phyloP scores from a whole-genome alignment of 2,888 invertebrate genomes.

The Chymomyza procnemis region DNA sequence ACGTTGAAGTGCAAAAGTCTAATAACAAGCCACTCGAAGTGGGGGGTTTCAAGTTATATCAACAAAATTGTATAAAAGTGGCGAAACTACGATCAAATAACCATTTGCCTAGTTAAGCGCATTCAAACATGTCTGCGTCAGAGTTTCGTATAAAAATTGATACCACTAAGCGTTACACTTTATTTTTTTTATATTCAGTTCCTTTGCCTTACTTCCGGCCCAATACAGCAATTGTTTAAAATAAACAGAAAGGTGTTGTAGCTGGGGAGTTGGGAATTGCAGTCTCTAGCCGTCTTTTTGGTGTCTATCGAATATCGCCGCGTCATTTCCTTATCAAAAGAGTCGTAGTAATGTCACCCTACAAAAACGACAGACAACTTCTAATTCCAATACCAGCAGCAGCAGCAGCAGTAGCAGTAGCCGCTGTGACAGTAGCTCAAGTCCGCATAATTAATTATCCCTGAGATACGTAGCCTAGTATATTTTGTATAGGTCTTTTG shows the following conservation, averaged over 20 bases:
- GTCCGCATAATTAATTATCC: slow-evolving; percentile 62
- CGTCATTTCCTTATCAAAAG: slow-evolving; percentile 64
- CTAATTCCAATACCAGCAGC: neutral
- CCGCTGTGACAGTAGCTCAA: neutral
- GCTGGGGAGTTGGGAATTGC: neutral
- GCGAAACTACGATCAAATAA: neutral
- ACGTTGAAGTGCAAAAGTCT: too few relatives aligned
- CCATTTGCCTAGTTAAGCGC: neutral
- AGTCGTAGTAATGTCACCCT: slow-evolving; percentile 50
- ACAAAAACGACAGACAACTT: slow-evolving; percentile 8
- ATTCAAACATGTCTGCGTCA: neutral
- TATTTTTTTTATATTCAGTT: neutral
- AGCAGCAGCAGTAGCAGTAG: neutral
- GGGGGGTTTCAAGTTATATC: too few relatives aligned
- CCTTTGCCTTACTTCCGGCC: neutral
- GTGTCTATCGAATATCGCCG: slow-evolving; percentile 39
- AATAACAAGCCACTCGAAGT: too few relatives aligned
- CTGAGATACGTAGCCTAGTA: slow-evolving; percentile 10
- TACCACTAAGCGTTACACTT: neutral
- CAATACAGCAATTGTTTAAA: too few relatives aligned
- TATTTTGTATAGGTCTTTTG: slow-evolving; percentile 9
- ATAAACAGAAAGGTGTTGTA: neutral
- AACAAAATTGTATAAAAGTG: neutral
- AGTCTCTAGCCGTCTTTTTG: neutral
- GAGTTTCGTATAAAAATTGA: neutral